These are phyloP conservation scores for Tetranychus urticae DNA, from an alignment of 1,140 invertebrate genomes.

Conservation along the genomic window DNA sequence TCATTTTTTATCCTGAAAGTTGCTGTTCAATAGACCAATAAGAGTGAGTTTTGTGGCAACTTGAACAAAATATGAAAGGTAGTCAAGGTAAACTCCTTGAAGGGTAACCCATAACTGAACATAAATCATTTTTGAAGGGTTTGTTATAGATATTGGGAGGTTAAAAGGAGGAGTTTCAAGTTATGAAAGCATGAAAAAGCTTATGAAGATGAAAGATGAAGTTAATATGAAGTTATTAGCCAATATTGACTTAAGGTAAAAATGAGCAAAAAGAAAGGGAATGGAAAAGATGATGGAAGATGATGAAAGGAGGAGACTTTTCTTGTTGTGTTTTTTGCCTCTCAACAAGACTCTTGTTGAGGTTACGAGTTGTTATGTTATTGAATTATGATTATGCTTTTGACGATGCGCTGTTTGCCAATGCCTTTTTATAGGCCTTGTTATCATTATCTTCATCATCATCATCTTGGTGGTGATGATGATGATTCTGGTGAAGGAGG, in stretches of 20 bases:
- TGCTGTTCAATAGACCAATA: neutral
- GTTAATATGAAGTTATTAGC: neutral
- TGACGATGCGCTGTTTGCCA: neutral
- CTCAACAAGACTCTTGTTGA: too few species aligned
- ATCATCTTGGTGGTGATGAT: too few species aligned
- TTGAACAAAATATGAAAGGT: neutral
- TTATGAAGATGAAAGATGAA: neutral
- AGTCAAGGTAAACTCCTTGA: neutral
- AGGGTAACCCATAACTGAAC: neutral
- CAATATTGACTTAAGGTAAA: neutral
- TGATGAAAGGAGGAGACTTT: neutral
- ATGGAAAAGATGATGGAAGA: neutral
- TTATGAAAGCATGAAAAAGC: neutral
- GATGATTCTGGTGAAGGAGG: too few species aligned
- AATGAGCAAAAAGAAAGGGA: neutral
- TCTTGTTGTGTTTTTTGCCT: neutral
- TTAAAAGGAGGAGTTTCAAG: neutral
- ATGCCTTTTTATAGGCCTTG: too few species aligned
- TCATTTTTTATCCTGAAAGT: neutral
- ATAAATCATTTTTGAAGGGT: neutral
- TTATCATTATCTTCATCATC: too few species aligned
- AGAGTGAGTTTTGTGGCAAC: neutral
- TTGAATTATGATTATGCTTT: too few species aligned
- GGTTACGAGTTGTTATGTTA: too few species aligned
- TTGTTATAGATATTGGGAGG: neutral